Evolutionary conservation across 2,888 invertebrate genomes (phyloP).

Genomic region (Melieria crassipennis): DNA sequence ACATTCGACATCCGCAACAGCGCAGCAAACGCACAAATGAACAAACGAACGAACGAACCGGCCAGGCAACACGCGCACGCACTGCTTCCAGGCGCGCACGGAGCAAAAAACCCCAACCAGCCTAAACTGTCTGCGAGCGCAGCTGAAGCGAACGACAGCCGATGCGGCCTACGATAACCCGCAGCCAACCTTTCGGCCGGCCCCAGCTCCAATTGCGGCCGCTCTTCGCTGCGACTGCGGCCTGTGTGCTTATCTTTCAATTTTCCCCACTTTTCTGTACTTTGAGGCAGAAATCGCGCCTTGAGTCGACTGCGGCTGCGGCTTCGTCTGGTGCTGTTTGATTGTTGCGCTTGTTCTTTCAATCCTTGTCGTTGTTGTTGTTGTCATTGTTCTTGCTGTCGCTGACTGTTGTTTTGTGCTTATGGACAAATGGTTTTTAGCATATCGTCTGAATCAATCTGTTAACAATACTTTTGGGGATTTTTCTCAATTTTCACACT

Average conservation of each 20-base stretch:
- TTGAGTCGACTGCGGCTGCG: neutral
- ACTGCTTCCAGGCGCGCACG: too few species aligned
- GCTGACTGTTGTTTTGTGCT: constrained; percentile 24
- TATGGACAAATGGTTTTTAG: constrained; percentile 40
- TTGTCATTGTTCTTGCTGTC: neutral
- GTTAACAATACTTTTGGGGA: constrained; percentile 55
- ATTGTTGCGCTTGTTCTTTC: constrained; percentile 10
- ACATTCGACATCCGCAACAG: constrained; percentile 23
- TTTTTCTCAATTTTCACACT: constrained; percentile 39
- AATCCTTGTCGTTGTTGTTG: constrained; percentile 4
- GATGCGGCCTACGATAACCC: constrained; percentile 31
- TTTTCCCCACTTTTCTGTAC: neutral
- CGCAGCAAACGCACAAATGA: neutral
- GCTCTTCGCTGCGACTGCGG: too few species aligned
- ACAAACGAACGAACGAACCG: too few species aligned
- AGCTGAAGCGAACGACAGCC: constrained; percentile 14
- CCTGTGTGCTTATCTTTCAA: constrained; percentile 16
- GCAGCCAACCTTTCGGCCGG: constrained; percentile 26
- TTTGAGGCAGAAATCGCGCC: too few species aligned
- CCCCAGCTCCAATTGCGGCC: too few species aligned
- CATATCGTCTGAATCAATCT: constrained; percentile 54
- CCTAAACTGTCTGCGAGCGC: neutral
- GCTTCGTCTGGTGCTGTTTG: neutral
- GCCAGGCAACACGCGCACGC: too few species aligned
- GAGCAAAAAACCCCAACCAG: too few species aligned